Conservation (phyloP, 2,888 invertebrate species). For the Sympetrum striolatum region DNA sequence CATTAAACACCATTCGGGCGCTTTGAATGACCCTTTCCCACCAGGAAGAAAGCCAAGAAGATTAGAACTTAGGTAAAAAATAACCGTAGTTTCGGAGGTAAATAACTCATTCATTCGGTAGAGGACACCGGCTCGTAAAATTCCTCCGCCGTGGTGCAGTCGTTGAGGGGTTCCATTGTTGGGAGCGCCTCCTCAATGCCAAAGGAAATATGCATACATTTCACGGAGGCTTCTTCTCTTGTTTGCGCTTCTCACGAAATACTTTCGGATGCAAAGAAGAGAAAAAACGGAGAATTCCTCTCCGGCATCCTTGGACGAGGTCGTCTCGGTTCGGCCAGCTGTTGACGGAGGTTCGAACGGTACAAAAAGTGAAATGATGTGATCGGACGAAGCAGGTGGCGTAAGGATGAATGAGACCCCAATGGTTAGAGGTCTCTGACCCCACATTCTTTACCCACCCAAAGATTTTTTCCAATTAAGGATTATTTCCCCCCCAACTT, state of each 20-base stretch:
- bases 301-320: neutral
- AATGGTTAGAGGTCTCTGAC: neutral
- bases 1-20: too few relatives aligned
- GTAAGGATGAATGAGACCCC: neutral
- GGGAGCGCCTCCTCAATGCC: too few relatives aligned
- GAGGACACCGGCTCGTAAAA: too few relatives aligned
- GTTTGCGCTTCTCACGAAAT: neutral
- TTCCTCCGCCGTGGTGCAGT: too few relatives aligned
- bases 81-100: too few relatives aligned
- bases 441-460: neutral
- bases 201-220: too few relatives aligned
- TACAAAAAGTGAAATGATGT: neutral
- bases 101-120: too few relatives aligned
- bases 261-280: neutral
- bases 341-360: neutral
- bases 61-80: too few relatives aligned
- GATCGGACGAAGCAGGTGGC: neutral
- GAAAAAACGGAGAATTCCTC: neutral
- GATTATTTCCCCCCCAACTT: neutral
- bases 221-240: neutral
- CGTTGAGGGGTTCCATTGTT: too few relatives aligned
- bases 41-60: too few relatives aligned
- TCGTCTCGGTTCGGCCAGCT: neutral
- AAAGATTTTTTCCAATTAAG: neutral
- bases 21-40: too few relatives aligned